Base-by-base conservation (phyloP, 2,797 vertebrate genomes). In the Telmatherina bonti region DNA sequence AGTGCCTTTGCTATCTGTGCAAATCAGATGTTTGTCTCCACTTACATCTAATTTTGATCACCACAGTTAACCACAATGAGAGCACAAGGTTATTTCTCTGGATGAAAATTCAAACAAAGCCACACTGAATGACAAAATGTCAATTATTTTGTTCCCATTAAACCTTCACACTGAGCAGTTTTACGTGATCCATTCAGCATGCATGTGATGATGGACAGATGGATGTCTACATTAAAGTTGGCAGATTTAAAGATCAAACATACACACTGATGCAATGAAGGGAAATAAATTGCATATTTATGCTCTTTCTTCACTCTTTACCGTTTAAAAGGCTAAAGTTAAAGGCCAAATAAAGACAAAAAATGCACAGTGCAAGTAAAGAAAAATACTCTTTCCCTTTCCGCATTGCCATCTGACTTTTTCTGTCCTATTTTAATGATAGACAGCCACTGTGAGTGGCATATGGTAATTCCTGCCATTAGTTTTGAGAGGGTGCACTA, bases 241-340 rank as follows among this genome's bases (percentile, higher is more conserved):
- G 90, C 91, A 92, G 88, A 90, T 91, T 88, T 76, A 88, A 87
- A 89, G 72, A 83, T 76, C 75, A 86, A 67, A 70, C 67, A 82
- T 79, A 74, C 64, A 55, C 63, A 53, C 47, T 91, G 87, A 92
- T 78, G 91, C 81, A 91, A 92, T 91, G 78, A 91, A 87, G 82
- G 59, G 81, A 67, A 91, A 90, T 73, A 36, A 58, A 64, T 26
- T 24, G n/a, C 16, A 75, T 72, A 79, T 64, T 51, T 83, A 62
- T 66, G 16, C 67, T 69, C 57, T 56, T 53, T 66, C 18, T 70
- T 67, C 59, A 54, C 59, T 55, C 53, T 62, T 71, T 51, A 58
- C 52, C 63, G 63, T 66, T 74, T 68, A 85, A 83, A 73, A 74
- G 18, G 62, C 9, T 35, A 52, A 74, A 64, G 61, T 16, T 26